phyloP scores from a whole-genome alignment of 1,140 invertebrate genomes.

The Drosophila virilis region DNA sequence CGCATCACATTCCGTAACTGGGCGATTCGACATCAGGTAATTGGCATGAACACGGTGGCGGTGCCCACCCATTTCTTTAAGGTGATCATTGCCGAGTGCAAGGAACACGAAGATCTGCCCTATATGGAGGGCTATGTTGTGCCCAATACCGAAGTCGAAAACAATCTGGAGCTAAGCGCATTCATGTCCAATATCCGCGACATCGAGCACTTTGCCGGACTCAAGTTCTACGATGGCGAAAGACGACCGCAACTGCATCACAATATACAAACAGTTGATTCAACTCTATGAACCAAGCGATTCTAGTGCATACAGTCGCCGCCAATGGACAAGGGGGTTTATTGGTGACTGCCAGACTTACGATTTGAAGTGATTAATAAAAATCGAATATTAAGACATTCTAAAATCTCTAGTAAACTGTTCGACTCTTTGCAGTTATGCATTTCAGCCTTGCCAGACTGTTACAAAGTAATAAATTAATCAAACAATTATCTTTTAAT shows the following conservation, averaged over 20 bases:
- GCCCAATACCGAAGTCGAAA: conserved; percentile 94
- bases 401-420: no score
- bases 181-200: conserved; percentile 94
- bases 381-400: no score
- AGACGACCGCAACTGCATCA: conserved; percentile 19
- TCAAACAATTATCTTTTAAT: no score
- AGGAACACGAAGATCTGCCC: conserved; percentile 86
- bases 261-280: conserved; percentile 6
- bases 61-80: conserved; percentile 99
- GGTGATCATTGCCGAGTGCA: conserved; percentile 91
- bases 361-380: no score
- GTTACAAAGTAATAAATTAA: no score
- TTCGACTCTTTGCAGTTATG: no score
- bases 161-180: conserved; percentile 88
- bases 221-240: conserved; percentile 95
- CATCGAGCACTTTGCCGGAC: conserved; percentile 95
- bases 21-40: conserved; percentile 97
- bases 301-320: no score
- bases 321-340: no score
- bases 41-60: conserved; percentile 96
- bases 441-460: no score
- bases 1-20: conserved; percentile 93
- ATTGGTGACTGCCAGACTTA: no score
- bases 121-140: conserved; percentile 97
- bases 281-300: no score